phyloP scores from a whole-genome alignment of 2,888 invertebrate genomes.

The Tromatobia lineatoria region DNA sequence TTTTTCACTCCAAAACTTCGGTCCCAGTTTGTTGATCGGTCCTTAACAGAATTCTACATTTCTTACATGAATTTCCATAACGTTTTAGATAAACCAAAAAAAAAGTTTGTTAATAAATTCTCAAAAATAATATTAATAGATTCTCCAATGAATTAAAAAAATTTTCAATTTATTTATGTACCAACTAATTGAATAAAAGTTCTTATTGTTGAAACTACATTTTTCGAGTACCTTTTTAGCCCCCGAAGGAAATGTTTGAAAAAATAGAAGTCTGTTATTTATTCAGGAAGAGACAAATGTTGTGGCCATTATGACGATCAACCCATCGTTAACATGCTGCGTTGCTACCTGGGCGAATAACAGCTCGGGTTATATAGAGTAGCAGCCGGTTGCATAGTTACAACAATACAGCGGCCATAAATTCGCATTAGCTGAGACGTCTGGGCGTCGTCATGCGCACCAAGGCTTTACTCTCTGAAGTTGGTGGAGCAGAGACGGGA shows the following conservation, averaged over 20 bases:
- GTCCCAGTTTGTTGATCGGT: too few relatives aligned
- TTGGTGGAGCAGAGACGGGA: slow-evolving; percentile 3
- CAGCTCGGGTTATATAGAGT: not conserved
- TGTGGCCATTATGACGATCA: not conserved
- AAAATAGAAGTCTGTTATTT: not conserved
- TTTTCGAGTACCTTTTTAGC: not conserved
- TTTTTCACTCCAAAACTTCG: too few relatives aligned
- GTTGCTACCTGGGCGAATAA: not conserved
- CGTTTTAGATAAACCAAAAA: too few relatives aligned
- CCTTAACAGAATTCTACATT: too few relatives aligned
- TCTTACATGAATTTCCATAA: too few relatives aligned
- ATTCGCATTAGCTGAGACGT: slow-evolving; percentile 6
- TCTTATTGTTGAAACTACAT: too few relatives aligned
- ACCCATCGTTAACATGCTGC: not conserved
- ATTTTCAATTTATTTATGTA: too few relatives aligned
- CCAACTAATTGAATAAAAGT: too few relatives aligned
- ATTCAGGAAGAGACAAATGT: not conserved
- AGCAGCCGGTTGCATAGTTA: not conserved
- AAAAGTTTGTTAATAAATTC: too few relatives aligned
- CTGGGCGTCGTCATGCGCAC: not conserved
- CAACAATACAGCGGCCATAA: slow-evolving; percentile 15
- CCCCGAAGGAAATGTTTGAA: not conserved
- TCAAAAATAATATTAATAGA: too few relatives aligned
- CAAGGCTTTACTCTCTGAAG: not conserved
- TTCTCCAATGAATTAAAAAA: too few relatives aligned